These are phyloP conservation scores for Scolopax bukidnonensis DNA, from an alignment of 2,797 vertebrate genomes.

Conservation along the genomic window DNA sequence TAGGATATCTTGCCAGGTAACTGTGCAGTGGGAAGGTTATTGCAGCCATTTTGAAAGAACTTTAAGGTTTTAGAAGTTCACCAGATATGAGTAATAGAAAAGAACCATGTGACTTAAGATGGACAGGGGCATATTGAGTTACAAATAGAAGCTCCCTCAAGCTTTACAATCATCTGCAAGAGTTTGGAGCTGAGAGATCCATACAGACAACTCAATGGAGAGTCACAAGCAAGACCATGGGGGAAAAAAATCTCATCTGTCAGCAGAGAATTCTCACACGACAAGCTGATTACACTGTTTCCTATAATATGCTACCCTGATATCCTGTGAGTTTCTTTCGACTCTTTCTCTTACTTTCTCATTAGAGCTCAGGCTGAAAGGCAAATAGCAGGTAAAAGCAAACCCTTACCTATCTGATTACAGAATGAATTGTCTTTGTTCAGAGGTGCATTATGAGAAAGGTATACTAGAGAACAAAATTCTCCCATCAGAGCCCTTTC, in stretches of 20 bases:
- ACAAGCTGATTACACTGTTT: background rate
- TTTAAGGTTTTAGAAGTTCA: background rate
- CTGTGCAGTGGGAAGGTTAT: background rate
- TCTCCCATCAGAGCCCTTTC: background rate
- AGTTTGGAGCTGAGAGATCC: background rate
- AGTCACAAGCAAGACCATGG: background rate
- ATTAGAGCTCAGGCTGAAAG: background rate
- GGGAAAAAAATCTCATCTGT: background rate
- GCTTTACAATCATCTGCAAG: background rate
- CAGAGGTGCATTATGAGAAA: background rate
- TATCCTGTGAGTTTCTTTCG: background rate
- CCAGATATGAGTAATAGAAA: background rate
- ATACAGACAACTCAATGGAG: background rate
- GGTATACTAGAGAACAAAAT: background rate
- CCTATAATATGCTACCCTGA: background rate
- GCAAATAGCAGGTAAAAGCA: background rate
- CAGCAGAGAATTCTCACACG: background rate
- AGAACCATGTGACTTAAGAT: background rate
- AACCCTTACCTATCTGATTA: background rate
- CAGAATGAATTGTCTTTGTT: background rate
- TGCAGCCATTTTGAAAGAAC: background rate
- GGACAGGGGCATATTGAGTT: background rate
- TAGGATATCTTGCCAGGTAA: background rate
- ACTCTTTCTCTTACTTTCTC: background rate
- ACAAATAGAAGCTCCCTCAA: background rate